Base-by-base conservation (phyloP, 2,888 invertebrate genomes). In the Chloroclysta siterata region DNA sequence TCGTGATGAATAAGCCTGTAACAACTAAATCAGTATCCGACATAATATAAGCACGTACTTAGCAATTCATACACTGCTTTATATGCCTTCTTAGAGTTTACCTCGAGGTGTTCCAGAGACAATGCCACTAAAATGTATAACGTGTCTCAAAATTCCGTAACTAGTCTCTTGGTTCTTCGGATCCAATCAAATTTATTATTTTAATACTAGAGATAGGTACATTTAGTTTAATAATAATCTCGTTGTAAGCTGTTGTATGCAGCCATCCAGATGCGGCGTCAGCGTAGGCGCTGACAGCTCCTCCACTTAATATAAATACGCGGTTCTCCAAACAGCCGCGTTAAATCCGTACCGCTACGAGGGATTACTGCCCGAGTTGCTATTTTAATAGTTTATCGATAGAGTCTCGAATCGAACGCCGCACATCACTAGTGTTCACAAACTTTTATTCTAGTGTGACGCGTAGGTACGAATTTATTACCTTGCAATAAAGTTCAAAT, bases 241-340 rank as follows among this genome's bases (percentile, higher is more conserved):
- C 44, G 64, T 63, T 72, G 71, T 69, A 74, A 79, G 69, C 71
- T 87, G 77, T 88, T 88, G 92, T 84, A 91, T 92, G 83, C 76
- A 82, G 76, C 90, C 89, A 72, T 91, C 90, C 92, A 85, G 71
- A 72, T 72, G 71, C 78, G 77, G 84, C 86, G 83, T 86, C 87
- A 80, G 90, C 88, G 91, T 91, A 88, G 89, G 90, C 84, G 92
- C 87, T 87, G 90, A 92, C 90, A 90, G 90, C 87, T 88, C 77
- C 85, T 82, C 90, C 89, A 91, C 92, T 90, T 90, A 89, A 91
- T 92, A 93, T 92, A 92, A 90, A 93, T 90, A 90, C 87, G 84
- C 83, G 83, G 86, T 82, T 81, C 87, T 87, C 80, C 84, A 85
- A 87, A 90, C 89, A 83, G 83, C 80, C 83, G 84, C 84, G 83